Evolutionary conservation across 2,113 vertebrate genomes (phyloP).

Genomic region (Onychostruthus taczanowskii): DNA sequence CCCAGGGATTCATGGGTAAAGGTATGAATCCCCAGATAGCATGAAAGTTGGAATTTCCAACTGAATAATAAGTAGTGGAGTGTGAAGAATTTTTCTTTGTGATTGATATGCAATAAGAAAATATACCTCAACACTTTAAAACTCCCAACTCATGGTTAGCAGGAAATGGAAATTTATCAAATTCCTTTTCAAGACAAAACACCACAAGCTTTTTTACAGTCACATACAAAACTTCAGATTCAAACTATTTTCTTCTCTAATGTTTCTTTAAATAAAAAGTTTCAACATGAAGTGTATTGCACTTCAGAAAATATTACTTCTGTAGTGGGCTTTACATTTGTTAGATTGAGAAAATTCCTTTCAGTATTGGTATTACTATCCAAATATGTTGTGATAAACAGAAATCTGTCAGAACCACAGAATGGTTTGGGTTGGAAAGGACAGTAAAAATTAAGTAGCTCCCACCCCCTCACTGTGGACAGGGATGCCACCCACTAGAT

Average conservation of each 20-base stretch:
- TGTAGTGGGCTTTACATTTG: neutral
- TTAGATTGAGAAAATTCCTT: neutral
- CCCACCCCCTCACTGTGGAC: neutral
- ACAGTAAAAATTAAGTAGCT: neutral
- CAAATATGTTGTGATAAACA: too few species aligned
- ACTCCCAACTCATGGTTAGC: neutral
- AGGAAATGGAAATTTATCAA: neutral
- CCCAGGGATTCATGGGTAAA: neutral
- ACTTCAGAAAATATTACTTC: neutral
- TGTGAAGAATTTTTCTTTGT: neutral
- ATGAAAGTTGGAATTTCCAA: neutral
- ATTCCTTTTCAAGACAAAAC: neutral
- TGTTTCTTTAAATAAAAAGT: neutral
- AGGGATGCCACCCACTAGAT: neutral
- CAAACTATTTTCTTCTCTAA: neutral
- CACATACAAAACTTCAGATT: neutral
- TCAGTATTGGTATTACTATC: neutral
- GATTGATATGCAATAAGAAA: neutral
- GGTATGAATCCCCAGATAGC: neutral
- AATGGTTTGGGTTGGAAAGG: neutral
- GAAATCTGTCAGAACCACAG: neutral
- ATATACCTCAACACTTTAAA: neutral
- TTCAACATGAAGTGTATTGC: neutral
- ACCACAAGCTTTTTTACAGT: neutral
- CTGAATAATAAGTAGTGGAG: neutral